phyloP scores from a whole-genome alignment of 2,888 invertebrate species.

The Julus scanicus region DNA sequence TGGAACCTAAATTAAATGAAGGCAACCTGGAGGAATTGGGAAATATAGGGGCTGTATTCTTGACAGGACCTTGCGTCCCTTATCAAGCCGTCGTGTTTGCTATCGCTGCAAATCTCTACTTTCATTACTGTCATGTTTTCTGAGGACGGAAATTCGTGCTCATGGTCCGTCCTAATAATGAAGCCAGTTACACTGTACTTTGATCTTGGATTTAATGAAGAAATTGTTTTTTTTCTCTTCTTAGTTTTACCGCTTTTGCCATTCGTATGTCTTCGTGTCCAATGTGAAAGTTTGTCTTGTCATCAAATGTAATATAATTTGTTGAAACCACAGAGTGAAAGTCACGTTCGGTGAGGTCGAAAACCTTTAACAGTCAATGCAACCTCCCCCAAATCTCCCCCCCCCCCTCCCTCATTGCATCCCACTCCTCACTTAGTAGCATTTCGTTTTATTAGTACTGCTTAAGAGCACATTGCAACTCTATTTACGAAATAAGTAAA shows the following conservation, averaged over 20 bases:
- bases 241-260: not conserved
- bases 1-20: not conserved
- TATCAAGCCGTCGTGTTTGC: not conserved
- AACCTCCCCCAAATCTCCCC: not conserved
- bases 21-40: not conserved
- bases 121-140: conserved; percentile 36
- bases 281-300: not conserved
- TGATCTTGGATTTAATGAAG: not conserved
- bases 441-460: not conserved
- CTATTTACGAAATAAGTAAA: not conserved
- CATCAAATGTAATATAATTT: not conserved
- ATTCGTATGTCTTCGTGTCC: not conserved
- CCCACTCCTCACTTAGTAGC: not conserved
- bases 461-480: not conserved
- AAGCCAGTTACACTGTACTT: not conserved
- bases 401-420: not conserved
- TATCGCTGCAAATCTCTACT: not conserved
- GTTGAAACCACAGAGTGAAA: conserved; percentile 2
- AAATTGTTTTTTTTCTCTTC: not conserved
- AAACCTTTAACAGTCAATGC: not conserved
- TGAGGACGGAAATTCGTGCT: not conserved
- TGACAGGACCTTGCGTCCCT: not conserved
- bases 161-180: not conserved
- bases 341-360: not conserved
- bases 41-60: not conserved